phyloP scores from a whole-genome alignment of 2,888 invertebrate species.

The Pristionchus entomophagus region DNA sequence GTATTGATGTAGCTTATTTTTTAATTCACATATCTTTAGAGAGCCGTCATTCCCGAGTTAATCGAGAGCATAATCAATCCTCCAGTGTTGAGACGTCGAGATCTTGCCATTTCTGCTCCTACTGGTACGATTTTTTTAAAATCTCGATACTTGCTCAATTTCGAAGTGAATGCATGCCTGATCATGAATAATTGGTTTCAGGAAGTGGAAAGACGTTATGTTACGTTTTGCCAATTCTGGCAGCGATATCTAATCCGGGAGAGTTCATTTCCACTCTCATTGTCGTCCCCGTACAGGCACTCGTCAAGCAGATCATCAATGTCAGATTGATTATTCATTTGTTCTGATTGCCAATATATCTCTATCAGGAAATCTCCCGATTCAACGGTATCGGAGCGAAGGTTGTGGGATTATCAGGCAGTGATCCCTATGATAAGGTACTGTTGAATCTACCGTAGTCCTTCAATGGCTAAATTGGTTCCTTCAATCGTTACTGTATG shows the following conservation, averaged over 20 bases:
- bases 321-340: conserved; percentile 78
- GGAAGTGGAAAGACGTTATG: conserved; percentile 86
- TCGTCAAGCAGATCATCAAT: conserved; percentile 90
- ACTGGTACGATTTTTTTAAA: conserved; percentile 83
- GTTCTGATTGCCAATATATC: background rate
- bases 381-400: conserved; percentile 59
- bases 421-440: conserved; percentile 56
- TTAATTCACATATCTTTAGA: too few species aligned
- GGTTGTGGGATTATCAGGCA: conserved; percentile 57
- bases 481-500: background rate
- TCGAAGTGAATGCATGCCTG: background rate
- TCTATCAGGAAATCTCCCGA: conserved; percentile 62
- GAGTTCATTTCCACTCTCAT: conserved; percentile 85
- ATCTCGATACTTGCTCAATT: background rate
- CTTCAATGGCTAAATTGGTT: too few species aligned
- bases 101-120: conserved; percentile 95
- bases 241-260: conserved; percentile 52
- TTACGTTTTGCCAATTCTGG: conserved; percentile 88
- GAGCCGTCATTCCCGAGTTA: conserved; percentile 68
- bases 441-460: conserved; percentile 10
- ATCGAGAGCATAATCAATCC: conserved; percentile 54
- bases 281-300: conserved; percentile 92
- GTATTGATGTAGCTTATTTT: background rate
- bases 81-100: conserved; percentile 83
- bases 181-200: background rate